A percentile compares a stretch with the other conserved stretches of the same genome.
Evolutionary conservation across 37 sponge, comb jelly and placozoan genomes (phyloP).

Genomic region (Axinella damicornis): DNA sequence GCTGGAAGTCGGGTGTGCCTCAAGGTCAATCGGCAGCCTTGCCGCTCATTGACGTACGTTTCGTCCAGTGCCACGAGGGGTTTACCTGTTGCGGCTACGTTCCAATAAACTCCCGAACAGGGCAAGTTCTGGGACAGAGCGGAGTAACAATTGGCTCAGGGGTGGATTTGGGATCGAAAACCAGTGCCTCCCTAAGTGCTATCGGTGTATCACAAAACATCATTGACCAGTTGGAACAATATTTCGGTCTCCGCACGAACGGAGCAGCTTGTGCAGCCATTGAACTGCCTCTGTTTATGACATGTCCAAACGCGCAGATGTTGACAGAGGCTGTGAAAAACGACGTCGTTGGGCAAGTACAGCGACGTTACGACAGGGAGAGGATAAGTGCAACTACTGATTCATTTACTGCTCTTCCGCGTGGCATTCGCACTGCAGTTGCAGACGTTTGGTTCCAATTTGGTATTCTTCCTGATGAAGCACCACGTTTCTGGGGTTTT

Average conservation of each 20-base stretch:
- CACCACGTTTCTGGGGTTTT: too few species aligned
- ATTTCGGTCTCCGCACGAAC: neutral
- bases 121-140: neutral
- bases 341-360: neutral
- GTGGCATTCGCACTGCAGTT: neutral
- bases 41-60: too few species aligned
- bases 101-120: neutral
- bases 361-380: neutral
- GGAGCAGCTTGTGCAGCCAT: neutral
- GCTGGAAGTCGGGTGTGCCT: too few species aligned
- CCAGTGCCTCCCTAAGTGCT: too few species aligned
- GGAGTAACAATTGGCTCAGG: constrained; percentile 1
- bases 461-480: too few species aligned
- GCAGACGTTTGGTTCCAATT: neutral
- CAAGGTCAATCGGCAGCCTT: too few species aligned
- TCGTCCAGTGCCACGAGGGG: too few species aligned
- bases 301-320: too few species aligned
- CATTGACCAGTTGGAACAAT: neutral
- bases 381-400: neutral
- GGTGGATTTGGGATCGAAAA: neutral
- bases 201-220: too few species aligned
- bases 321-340: neutral
- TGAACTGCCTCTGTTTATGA: too few species aligned
- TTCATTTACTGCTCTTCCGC: neutral
- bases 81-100: too few species aligned